A percentile compares a stretch with the other conserved stretches of the same genome.
phyloP scores from a whole-genome alignment of 2,113 vertebrate genomes.

The Recurvirostra avosetta region DNA sequence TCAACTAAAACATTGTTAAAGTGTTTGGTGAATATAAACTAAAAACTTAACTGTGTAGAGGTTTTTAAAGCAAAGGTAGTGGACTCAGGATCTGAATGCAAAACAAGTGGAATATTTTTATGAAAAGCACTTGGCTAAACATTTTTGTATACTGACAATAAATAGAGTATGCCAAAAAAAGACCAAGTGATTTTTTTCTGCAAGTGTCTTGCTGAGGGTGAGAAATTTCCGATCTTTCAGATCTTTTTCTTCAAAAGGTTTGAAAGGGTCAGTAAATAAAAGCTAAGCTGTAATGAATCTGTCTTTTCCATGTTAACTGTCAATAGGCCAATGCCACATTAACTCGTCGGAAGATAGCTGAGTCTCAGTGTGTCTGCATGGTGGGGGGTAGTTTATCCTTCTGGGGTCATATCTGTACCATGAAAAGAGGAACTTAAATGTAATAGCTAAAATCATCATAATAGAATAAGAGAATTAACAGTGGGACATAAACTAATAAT shows the following conservation, averaged over 20 bases:
- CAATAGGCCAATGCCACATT: neutral
- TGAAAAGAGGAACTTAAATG: conserved; percentile 74
- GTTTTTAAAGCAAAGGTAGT: neutral
- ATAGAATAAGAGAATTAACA: conserved; percentile 59
- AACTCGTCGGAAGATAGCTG: conserved; percentile 6
- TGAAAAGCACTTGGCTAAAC: neutral
- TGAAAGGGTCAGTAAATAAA: conserved; percentile 21
- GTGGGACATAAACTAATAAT: conserved; percentile 68
- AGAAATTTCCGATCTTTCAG: conserved; percentile 35
- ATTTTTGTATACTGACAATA: neutral
- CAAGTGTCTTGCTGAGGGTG: neutral
- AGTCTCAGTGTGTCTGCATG: conserved; percentile 24
- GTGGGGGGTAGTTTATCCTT: conserved; percentile 44
- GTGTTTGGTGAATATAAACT: neutral
- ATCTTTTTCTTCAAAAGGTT: conserved; percentile 1
- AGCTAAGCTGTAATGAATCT: conserved; percentile 20
- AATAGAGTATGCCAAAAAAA: neutral
- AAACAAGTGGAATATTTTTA: neutral
- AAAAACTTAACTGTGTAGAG: neutral
- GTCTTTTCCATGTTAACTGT: conserved; percentile 8
- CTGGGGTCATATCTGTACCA: conserved; percentile 31
- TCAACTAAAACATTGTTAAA: neutral
- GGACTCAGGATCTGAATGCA: neutral
- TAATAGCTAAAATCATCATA: conserved; percentile 56
- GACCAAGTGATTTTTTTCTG: neutral